Evolutionary conservation across 2,113 vertebrate genomes (phyloP), one percentile per base, ranked within the genome.

Genomic region (Prunella fulvescens): DNA sequence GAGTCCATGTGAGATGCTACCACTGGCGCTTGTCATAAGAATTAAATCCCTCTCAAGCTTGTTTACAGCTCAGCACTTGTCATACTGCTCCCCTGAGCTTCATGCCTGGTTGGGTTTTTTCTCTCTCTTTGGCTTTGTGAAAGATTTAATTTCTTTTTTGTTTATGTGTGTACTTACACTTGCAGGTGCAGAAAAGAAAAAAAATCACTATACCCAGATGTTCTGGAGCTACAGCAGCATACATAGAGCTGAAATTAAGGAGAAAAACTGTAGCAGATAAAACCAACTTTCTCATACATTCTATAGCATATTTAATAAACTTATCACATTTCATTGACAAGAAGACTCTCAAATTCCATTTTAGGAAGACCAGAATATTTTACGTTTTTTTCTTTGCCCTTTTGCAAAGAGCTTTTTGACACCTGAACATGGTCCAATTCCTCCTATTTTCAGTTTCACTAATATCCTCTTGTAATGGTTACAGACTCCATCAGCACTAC

Each of bases 11-110:
- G 98, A 98, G 97, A 97, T 89, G 95, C 97, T 97, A 98, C 97
- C 97, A 97, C 96, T 94, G 98, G 97, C 85, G 62, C 97, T 98
- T 98, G 98, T 98, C 98, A 98, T 88, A 98, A 98, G 98, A 98
- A 98, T 98, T 97, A 98, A 98, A 98, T 98, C 97, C 97, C 97
- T 98, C 97, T 98, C 98, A 97, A 97, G 97, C 97, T 97, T 98
- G 98, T 98, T 98, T 98, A 98, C 98, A 98, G 98, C 98, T 98
- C 97, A 97, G 97, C 94, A 92, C 98, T 97, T 98, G 98, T 98
- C 98, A 98, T 86, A 97, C 92, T 93, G 96, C 96, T 98, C 98
- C 98, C 98, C 91, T 96, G 98, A 98, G 98, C 97, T 97, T 97
- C 97, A 97, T 47, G 97, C 96, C 94, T 98, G 97, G 95, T 83